phyloP scores from a whole-genome alignment of 2,888 invertebrate genomes.

The Cordilura impudica region DNA sequence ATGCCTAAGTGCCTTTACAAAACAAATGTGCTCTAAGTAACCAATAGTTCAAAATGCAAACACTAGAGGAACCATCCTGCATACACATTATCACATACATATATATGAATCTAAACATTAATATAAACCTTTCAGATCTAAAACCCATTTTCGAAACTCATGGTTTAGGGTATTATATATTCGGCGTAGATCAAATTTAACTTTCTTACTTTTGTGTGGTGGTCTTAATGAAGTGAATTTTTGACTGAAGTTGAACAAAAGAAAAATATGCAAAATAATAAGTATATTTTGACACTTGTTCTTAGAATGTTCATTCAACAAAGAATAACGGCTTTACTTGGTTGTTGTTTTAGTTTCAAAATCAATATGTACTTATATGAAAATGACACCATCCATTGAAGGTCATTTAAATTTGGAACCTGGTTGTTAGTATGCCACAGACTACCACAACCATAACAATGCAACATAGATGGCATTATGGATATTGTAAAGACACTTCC shows the following conservation, averaged over 20 bases:
- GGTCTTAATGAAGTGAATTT: background rate
- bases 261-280: slow-evolving; percentile 5
- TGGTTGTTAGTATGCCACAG: background rate
- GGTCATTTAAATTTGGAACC: slow-evolving; percentile 38
- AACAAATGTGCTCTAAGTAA: no score
- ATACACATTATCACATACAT: no score
- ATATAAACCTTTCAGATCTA: no score
- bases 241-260: background rate
- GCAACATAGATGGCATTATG: background rate
- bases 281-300: slow-evolving; percentile 57
- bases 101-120: no score
- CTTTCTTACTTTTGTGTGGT: background rate
- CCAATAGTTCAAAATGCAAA: no score
- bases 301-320: slow-evolving; percentile 39
- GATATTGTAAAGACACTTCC: background rate
- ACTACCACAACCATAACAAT: background rate
- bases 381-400: slow-evolving; percentile 46
- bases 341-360: slow-evolving; percentile 1
- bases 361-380: slow-evolving; percentile 19
- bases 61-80: no score
- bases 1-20: no score
- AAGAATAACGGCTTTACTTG: slow-evolving; percentile 37
- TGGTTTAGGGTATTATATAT: background rate
- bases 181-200: background rate
- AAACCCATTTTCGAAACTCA: no score